Percentiles rank a stretch among this genome's conserved stretches.
phyloP scores from a whole-genome alignment of 2,888 invertebrate genomes.

The Lasioglossum villosulum region DNA sequence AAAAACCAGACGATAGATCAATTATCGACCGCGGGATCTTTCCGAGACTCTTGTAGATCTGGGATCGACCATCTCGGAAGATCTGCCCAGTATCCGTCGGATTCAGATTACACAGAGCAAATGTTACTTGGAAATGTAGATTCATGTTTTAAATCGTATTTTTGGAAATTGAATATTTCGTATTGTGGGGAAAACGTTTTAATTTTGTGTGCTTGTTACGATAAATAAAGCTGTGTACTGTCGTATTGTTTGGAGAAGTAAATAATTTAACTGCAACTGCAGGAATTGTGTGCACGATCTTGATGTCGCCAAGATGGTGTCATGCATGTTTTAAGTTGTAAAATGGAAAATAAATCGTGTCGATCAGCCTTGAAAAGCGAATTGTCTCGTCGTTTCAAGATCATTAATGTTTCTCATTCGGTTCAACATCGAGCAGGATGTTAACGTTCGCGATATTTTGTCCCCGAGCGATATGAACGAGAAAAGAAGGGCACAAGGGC shows the following conservation, averaged over 20 bases:
- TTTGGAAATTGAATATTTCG: too few species aligned
- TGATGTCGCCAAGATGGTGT: not conserved
- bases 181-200: too few species aligned
- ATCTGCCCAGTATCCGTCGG: not conserved
- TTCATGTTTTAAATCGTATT: too few species aligned
- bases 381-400: conserved; percentile 33
- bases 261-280: not conserved
- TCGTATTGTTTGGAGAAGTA: not conserved
- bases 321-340: not conserved
- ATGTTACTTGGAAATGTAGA: not conserved
- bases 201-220: too few species aligned
- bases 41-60: not conserved
- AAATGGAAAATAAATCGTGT: not conserved
- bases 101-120: not conserved
- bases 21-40: not conserved
- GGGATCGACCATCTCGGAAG: not conserved
- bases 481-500: not conserved
- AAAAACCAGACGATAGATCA: not conserved
- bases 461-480: not conserved
- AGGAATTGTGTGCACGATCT: not conserved
- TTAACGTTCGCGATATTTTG: not conserved
- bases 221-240: too few species aligned
- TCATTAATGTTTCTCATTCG: not conserved
- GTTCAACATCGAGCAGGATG: conserved; percentile 8
- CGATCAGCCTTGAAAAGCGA: not conserved